Percentiles rank a stretch among this genome's conserved stretches.
phyloP scores from a whole-genome alignment of 2,888 invertebrate genomes.

The Chelonus formosanus region DNA sequence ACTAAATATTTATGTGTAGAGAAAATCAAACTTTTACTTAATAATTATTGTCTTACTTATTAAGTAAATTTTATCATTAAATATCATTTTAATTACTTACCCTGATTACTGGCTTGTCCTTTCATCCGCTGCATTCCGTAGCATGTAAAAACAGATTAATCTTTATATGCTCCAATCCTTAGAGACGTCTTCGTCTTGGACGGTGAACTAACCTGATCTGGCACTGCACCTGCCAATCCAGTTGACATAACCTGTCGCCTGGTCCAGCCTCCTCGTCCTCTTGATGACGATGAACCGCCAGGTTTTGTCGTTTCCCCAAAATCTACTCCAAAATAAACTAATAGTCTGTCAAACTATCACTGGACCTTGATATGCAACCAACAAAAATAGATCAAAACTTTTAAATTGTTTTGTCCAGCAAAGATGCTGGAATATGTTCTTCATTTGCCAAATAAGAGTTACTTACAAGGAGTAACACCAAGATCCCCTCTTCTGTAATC shows the following conservation, averaged over 20 bases:
- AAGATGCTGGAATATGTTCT: too few species aligned
- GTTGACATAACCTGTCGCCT: slow-evolving; percentile 61
- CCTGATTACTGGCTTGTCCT: slow-evolving; percentile 54
- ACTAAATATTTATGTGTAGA: background rate
- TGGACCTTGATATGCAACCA: slow-evolving; percentile 11
- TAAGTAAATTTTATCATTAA: too few species aligned
- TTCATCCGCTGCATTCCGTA: slow-evolving; percentile 66
- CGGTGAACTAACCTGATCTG: slow-evolving; percentile 59
- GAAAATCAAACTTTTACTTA: too few species aligned
- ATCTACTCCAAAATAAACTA: background rate
- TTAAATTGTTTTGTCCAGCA: too few species aligned
- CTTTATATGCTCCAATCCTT: slow-evolving; percentile 16
- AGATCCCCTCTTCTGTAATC: slow-evolving; percentile 30
- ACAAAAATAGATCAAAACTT: too few species aligned
- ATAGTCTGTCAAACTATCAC: background rate
- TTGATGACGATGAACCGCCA: slow-evolving; percentile 13
- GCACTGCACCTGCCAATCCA: slow-evolving; percentile 60
- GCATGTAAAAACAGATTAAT: slow-evolving; percentile 61
- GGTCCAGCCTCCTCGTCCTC: slow-evolving; percentile 13
- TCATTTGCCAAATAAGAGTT: too few species aligned
- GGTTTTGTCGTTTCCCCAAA: background rate
- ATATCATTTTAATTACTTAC: too few species aligned
- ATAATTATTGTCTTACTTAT: too few species aligned
- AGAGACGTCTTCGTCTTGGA: slow-evolving; percentile 22
- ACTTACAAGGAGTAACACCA: slow-evolving; percentile 31